Evolutionary conservation across 2,797 vertebrate genomes (phyloP).

Genomic region (Cygnus olor): DNA sequence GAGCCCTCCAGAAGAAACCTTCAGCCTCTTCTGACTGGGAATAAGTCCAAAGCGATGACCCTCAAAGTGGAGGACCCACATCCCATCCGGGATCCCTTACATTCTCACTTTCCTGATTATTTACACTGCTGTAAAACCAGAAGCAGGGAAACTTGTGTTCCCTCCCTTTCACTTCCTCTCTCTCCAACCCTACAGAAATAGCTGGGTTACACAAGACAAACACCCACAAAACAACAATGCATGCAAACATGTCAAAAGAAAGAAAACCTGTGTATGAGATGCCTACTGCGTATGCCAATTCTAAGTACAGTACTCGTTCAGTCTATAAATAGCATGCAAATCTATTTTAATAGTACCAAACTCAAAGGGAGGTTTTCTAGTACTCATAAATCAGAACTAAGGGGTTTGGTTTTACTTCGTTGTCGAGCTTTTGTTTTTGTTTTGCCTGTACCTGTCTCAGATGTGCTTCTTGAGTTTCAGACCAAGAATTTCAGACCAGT

Average conservation of each 20-base stretch:
- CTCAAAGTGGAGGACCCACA: background rate
- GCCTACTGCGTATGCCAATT: background rate
- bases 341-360: background rate
- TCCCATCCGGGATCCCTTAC: background rate
- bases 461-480: background rate
- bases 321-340: rapidly evolving
- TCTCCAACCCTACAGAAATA: conserved; percentile 32
- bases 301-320: rapidly evolving
- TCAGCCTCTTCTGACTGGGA: background rate
- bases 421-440: background rate
- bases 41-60: background rate
- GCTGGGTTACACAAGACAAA: conserved; percentile 10
- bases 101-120: background rate
- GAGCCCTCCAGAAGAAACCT: background rate
- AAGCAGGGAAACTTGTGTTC: background rate
- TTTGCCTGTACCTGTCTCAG: background rate
- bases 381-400: background rate
- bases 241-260: conserved; percentile 1
- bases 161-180: conserved; percentile 46
- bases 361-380: background rate
- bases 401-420: background rate
- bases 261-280: background rate
- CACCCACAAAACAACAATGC: conserved; percentile 20
- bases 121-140: background rate
- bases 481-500: background rate